Percentiles rank a stretch among this genome's conserved stretches.
Conservation (phyloP, 2,888 invertebrate species). For the Oeneis ivallda region DNA sequence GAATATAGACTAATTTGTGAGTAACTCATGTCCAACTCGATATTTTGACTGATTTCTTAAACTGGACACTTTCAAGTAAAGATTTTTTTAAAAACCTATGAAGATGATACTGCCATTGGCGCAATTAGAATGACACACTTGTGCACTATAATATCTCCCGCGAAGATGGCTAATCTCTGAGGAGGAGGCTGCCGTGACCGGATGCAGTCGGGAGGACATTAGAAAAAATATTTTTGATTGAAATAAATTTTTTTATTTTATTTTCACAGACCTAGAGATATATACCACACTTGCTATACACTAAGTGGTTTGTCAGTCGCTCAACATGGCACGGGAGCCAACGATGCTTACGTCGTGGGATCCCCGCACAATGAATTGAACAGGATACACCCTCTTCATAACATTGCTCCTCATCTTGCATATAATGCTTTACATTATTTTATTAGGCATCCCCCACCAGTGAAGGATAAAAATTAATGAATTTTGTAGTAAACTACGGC, state of each 20-base stretch:
- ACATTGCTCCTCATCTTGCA: slow-evolving; percentile 86
- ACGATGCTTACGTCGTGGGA: slow-evolving; percentile 83
- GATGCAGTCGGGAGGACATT: no score
- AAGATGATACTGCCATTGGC: no score
- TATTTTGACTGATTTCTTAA: no score
- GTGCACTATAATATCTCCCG: no score
- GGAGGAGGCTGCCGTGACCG: no score
- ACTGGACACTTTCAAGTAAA: no score
- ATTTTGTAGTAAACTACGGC: not conserved
- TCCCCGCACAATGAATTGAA: slow-evolving; percentile 86
- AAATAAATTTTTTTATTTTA: slow-evolving; percentile 40
- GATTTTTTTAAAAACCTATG: no score
- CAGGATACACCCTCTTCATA: slow-evolving; percentile 91
- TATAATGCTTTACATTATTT: slow-evolving; percentile 78
- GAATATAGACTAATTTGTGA: no score
- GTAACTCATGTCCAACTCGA: no score
- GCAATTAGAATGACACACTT: no score
- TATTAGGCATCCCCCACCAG: slow-evolving; percentile 71
- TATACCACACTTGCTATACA: slow-evolving; percentile 98
- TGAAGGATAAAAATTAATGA: slow-evolving; percentile 65
- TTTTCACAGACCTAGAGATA: slow-evolving; percentile 88
- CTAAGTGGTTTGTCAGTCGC: slow-evolving; percentile 97
- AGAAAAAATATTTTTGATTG: not conserved
- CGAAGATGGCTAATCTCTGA: no score
- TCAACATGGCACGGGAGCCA: slow-evolving; percentile 85